Percentiles rank a stretch among this genome's conserved stretches.
These are phyloP conservation scores for Macropis europaea DNA, from an alignment of 2,888 invertebrate genomes.

Conservation along the genomic window DNA sequence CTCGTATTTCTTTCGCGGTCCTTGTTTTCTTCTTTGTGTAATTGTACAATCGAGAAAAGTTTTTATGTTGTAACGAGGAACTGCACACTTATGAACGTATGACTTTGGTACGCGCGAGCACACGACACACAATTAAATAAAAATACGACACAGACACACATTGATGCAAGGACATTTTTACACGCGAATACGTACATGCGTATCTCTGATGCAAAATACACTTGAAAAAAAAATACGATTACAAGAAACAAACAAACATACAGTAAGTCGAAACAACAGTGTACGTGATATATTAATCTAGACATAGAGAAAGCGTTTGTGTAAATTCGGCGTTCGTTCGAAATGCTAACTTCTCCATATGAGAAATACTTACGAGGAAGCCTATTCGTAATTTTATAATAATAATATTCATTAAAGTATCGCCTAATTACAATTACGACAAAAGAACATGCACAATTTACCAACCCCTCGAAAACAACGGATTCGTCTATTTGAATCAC, in stretches of 20 bases:
- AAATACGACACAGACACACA: slow-evolving; percentile 42
- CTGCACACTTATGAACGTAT: slow-evolving; percentile 64
- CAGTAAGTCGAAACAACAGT: slow-evolving; percentile 75
- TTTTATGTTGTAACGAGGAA: slow-evolving; percentile 69
- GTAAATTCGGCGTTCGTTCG: slow-evolving; percentile 75
- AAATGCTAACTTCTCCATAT: slow-evolving; percentile 70
- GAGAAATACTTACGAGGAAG: slow-evolving; percentile 64
- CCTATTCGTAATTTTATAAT: slow-evolving; percentile 75
- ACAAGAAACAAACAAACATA: slow-evolving; percentile 53
- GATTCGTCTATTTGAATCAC: slow-evolving; percentile 78
- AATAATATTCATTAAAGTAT: slow-evolving; percentile 73
- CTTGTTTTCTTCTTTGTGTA: slow-evolving; percentile 64
- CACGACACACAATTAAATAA: slow-evolving; percentile 50
- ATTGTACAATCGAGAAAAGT: slow-evolving; percentile 68
- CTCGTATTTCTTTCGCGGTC: slow-evolving; percentile 68
- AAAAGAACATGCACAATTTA: slow-evolving; percentile 72
- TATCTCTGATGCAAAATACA: slow-evolving; percentile 46
- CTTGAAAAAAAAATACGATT: slow-evolving; percentile 32
- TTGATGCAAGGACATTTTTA: slow-evolving; percentile 37
- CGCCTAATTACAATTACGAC: slow-evolving; percentile 73
- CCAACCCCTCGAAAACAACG: slow-evolving; percentile 55
- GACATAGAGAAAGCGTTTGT: slow-evolving; percentile 75
- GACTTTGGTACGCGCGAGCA: slow-evolving; percentile 61
- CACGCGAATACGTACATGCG: slow-evolving; percentile 46
- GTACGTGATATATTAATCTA: slow-evolving; percentile 79